A percentile compares a stretch with the other conserved stretches of the same genome.
These are phyloP conservation scores for Ophiodon elongatus DNA, from an alignment of 2,113 vertebrate genomes.

Conservation along the genomic window DNA sequence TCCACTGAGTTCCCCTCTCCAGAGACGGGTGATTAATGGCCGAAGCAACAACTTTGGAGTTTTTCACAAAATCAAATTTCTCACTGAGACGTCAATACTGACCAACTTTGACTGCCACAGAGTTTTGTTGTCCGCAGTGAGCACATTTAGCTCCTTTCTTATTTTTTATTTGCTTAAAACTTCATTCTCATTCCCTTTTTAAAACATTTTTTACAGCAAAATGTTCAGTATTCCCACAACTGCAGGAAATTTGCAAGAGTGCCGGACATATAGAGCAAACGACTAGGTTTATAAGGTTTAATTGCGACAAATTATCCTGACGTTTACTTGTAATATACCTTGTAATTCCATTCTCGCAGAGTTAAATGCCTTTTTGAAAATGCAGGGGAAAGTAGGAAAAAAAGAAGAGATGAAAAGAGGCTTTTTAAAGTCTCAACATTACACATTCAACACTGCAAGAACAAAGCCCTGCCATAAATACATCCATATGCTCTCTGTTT, in stretches of 20 bases:
- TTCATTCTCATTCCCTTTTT: neutral
- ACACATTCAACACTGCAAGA: slow-evolving; percentile 76
- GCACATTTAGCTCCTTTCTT: slow-evolving; percentile 16
- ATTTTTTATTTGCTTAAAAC: slow-evolving; percentile 17
- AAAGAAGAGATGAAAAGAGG: slow-evolving; percentile 65
- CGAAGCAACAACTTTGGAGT: slow-evolving; percentile 72
- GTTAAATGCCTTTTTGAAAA: slow-evolving; percentile 62
- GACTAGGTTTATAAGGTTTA: slow-evolving; percentile 46
- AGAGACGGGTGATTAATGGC: slow-evolving; percentile 78
- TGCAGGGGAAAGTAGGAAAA: slow-evolving; percentile 37
- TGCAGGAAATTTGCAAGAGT: slow-evolving; percentile 7
- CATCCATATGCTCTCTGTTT: slow-evolving; percentile 86
- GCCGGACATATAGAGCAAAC: neutral
- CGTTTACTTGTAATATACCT: slow-evolving; percentile 55
- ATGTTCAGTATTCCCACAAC: slow-evolving; percentile 14
- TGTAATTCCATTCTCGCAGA: slow-evolving; percentile 64
- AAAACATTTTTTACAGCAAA: slow-evolving; percentile 17
- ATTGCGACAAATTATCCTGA: slow-evolving; percentile 70
- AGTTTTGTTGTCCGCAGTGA: slow-evolving; percentile 39
- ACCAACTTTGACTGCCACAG: slow-evolving; percentile 60
- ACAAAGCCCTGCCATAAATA: slow-evolving; percentile 81
- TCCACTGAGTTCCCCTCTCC: slow-evolving; percentile 61
- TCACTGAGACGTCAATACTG: slow-evolving; percentile 59
- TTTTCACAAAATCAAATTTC: slow-evolving; percentile 76
- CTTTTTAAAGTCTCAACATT: slow-evolving; percentile 69